Evolutionary conservation across 1,140 invertebrate species (phyloP).

Genomic region (Neocloeon triangulifer): DNA sequence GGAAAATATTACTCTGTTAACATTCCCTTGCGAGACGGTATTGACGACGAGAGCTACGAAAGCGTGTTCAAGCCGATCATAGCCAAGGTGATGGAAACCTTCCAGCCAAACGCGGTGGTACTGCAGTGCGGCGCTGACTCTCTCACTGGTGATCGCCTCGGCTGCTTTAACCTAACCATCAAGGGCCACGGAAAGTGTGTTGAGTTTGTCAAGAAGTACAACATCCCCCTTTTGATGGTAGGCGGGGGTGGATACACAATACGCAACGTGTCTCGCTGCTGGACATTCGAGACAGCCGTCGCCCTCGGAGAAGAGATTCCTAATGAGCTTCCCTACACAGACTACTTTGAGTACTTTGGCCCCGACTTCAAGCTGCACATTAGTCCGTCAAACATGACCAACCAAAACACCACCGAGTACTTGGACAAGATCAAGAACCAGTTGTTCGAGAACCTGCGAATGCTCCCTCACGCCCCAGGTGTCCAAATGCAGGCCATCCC

Average conservation of each 20-base stretch:
- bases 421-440: constrained; percentile 28
- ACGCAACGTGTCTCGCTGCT: constrained; percentile 40
- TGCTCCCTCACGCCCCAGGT: constrained; percentile 93
- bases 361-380: constrained; percentile 29
- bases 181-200: constrained; percentile 36
- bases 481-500: constrained; percentile 92
- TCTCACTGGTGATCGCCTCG: constrained; percentile 34
- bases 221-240: constrained; percentile 31
- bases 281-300: constrained; percentile 42
- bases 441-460: constrained; percentile 90
- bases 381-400: constrained; percentile 32
- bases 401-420: constrained; percentile 30
- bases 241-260: constrained; percentile 44
- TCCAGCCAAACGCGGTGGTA: constrained; percentile 35
- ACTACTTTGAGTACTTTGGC: constrained; percentile 30
- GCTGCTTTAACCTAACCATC: constrained; percentile 38
- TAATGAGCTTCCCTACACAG: constrained; percentile 27
- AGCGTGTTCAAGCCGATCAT: constrained; percentile 30
- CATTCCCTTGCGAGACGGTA: constrained; percentile 32
- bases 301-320: constrained; percentile 22
- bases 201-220: constrained; percentile 33
- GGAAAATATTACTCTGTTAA: constrained; percentile 33
- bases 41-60: constrained; percentile 30
- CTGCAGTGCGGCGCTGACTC: constrained; percentile 46
- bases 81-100: constrained; percentile 29